Conservation (phyloP, 1,140 invertebrate genomes). For the Hermatobates lingyangjiaoensis region DNA sequence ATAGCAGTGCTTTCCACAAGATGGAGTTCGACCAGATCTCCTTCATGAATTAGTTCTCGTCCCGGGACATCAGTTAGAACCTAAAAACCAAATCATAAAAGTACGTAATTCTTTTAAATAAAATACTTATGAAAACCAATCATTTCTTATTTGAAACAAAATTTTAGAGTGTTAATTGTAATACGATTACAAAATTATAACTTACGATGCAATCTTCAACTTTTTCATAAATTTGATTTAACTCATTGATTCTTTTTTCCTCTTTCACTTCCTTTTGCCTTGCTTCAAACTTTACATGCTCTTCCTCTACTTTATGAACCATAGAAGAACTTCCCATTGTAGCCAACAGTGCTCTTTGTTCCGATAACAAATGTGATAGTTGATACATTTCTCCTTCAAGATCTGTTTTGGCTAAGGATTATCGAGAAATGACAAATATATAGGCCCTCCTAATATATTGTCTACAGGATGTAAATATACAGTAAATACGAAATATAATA, state of each 20-base stretch:
- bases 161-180: too few relatives aligned
- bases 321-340: constrained; percentile 35
- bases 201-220: constrained; percentile 67
- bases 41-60: constrained; percentile 65
- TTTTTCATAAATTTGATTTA: constrained; percentile 66
- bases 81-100: constrained; percentile 25
- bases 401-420: constrained; percentile 37
- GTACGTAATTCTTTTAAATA: constrained; percentile 2
- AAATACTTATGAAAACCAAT: too few relatives aligned
- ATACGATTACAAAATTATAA: too few relatives aligned
- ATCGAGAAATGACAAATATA: too few relatives aligned
- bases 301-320: constrained; percentile 26
- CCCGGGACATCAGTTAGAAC: constrained; percentile 53
- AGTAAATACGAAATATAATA: too few relatives aligned
- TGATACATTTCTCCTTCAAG: constrained; percentile 98
- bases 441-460: too few relatives aligned
- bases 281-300: constrained; percentile 27
- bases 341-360: constrained; percentile 71
- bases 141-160: too few relatives aligned
- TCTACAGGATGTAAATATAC: too few relatives aligned
- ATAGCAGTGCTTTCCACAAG: constrained; percentile 65
- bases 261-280: constrained; percentile 20
- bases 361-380: constrained; percentile 82
- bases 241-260: constrained; percentile 29
- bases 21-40: constrained; percentile 77